Evolutionary conservation across 2,888 invertebrate species (phyloP).

Genomic region (Graphium colonna): DNA sequence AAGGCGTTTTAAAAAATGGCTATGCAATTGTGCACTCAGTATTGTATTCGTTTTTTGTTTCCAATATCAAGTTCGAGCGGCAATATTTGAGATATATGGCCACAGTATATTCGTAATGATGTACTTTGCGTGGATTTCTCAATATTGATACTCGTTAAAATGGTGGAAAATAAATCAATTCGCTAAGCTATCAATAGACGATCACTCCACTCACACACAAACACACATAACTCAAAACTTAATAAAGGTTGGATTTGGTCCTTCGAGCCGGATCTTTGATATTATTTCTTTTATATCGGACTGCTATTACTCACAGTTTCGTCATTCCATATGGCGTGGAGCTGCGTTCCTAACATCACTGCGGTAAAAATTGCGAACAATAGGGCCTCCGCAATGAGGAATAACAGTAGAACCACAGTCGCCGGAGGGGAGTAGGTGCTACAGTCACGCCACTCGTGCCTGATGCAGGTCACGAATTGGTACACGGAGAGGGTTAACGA

Average conservation of each 20-base stretch:
- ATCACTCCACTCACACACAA: too few species aligned
- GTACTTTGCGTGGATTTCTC: too few species aligned
- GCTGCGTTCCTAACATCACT: conserved; percentile 97
- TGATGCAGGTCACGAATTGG: conserved; percentile 96
- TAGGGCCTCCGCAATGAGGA: conserved; percentile 95
- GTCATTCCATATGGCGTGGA: conserved; percentile 98
- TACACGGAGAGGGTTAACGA: conserved; percentile 94
- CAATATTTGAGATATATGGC: too few species aligned
- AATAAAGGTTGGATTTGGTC: neutral
- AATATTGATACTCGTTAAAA: too few species aligned
- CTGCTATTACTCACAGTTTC: conserved; percentile 87
- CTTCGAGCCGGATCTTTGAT: neutral
- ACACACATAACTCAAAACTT: too few species aligned
- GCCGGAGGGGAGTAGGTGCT: conserved; percentile 96
- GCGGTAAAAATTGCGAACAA: conserved; percentile 98
- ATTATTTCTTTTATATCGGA: neutral
- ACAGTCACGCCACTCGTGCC: conserved; percentile 97
- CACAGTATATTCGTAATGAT: too few species aligned
- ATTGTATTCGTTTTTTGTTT: too few species aligned
- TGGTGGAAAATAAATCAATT: too few species aligned
- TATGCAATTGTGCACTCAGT: too few species aligned
- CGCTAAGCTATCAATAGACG: too few species aligned
- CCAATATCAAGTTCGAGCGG: too few species aligned
- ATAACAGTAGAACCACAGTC: conserved; percentile 94
- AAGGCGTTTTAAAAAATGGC: too few species aligned